These are phyloP conservation scores for Apamea anceps DNA, from an alignment of 2,888 invertebrate species.

Conservation along the genomic window DNA sequence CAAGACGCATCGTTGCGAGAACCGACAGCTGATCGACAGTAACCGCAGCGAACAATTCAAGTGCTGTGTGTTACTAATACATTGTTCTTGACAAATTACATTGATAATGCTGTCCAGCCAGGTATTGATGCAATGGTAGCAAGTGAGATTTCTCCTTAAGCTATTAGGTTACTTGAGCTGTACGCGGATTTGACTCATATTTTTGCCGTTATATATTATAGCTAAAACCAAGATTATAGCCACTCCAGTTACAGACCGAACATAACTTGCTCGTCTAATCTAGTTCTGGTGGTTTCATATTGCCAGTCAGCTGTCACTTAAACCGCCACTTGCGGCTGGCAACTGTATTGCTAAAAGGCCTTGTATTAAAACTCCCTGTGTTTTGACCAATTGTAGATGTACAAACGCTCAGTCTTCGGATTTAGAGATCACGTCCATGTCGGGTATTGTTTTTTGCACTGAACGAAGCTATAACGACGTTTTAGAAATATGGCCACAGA, in stretches of 20 bases:
- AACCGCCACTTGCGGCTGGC: neutral
- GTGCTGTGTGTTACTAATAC: constrained; percentile 14
- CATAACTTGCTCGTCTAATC: constrained; percentile 19
- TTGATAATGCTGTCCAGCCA: constrained; percentile 44
- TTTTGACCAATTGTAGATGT: constrained; percentile 6
- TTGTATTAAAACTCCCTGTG: neutral
- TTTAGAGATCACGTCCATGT: neutral
- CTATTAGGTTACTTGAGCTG: neutral
- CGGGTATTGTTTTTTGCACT: neutral
- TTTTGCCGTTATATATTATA: constrained; percentile 14
- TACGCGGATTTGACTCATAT: constrained; percentile 5
- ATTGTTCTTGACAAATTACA: constrained; percentile 54
- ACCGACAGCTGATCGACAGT: constrained; percentile 81
- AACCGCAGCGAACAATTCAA: constrained; percentile 50
- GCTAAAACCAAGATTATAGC: neutral
- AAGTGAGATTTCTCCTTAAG: constrained; percentile 19
- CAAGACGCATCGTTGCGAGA: constrained; percentile 84
- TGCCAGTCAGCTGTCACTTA: constrained; percentile 26
- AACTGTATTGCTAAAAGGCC: constrained; percentile 9
- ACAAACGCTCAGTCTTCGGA: neutral
- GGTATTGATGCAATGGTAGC: constrained; percentile 32
- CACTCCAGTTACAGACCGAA: constrained; percentile 1
- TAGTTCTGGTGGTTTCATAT: constrained; percentile 6
- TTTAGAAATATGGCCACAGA: neutral
- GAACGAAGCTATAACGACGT: neutral